phyloP scores from a whole-genome alignment of 2,888 invertebrate genomes.

The Oligia fasciuncula region DNA sequence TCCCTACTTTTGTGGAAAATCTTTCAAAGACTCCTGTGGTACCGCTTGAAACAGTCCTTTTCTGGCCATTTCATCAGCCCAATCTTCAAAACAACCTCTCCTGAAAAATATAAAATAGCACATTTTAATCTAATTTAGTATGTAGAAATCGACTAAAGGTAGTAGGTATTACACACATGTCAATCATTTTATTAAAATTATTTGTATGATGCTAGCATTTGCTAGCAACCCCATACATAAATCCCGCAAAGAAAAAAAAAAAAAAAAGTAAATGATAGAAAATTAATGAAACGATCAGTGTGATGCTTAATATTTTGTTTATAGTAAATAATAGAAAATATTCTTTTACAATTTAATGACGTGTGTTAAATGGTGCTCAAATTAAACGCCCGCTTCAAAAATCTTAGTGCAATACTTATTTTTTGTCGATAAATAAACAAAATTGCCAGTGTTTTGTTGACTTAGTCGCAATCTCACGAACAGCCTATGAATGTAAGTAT shows the following conservation, averaged over 20 bases:
- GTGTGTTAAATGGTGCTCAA: slow-evolving; percentile 33
- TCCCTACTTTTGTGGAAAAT: slow-evolving; percentile 32
- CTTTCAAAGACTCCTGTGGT: slow-evolving; percentile 73
- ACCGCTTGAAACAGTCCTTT: slow-evolving; percentile 86
- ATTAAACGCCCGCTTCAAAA: slow-evolving; percentile 2
- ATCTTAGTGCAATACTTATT: neutral
- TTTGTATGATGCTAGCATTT: slow-evolving; percentile 27
- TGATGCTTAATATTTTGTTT: slow-evolving; percentile 25
- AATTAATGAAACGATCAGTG: slow-evolving; percentile 12
- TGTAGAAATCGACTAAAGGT: slow-evolving; percentile 17
- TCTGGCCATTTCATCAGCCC: slow-evolving; percentile 87
- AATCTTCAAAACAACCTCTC: slow-evolving; percentile 81
- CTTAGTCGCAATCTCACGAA: slow-evolving; percentile 19
- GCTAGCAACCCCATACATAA: slow-evolving; percentile 37
- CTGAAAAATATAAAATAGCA: slow-evolving; percentile 68
- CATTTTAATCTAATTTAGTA: neutral
- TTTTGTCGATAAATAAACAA: slow-evolving; percentile 26
- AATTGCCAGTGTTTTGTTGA: slow-evolving; percentile 56
- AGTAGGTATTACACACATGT: neutral
- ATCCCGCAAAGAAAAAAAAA: slow-evolving; percentile 25
- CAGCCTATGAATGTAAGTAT: slow-evolving; percentile 35
- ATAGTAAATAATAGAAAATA: slow-evolving; percentile 22
- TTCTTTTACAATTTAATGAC: neutral
- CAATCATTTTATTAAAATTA: neutral
- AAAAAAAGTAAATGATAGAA: slow-evolving; percentile 19